Percentiles rank a stretch among this genome's conserved stretches.
phyloP scores from a whole-genome alignment of 2,888 invertebrate genomes.

The Lypha dubia region DNA sequence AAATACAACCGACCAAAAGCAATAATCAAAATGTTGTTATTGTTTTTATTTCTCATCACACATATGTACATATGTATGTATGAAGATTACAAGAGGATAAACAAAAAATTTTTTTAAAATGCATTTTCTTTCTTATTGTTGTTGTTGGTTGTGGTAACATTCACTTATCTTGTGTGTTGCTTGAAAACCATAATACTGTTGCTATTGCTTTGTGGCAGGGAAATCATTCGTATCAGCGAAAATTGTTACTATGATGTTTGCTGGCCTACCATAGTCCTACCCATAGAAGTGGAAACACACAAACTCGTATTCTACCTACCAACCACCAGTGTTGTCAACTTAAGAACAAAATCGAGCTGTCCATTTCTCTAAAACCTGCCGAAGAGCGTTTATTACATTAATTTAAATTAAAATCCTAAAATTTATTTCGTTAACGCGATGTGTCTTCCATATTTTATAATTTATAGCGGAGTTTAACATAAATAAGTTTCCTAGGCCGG shows the following conservation, averaged over 20 bases:
- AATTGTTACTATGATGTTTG: constrained; percentile 38
- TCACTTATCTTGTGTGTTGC: constrained; percentile 48
- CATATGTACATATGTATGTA: no score
- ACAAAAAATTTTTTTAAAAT: constrained; percentile 54
- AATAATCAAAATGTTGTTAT: constrained; percentile 59
- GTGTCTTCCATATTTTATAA: no score
- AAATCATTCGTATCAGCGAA: constrained; percentile 32
- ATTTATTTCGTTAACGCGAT: no score
- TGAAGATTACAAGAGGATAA: constrained; percentile 71
- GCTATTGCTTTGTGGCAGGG: constrained; percentile 13
- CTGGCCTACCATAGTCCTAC: no score
- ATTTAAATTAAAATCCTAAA: no score
- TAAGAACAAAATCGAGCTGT: no score
- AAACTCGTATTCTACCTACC: no score
- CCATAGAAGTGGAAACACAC: not conserved
- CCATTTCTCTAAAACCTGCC: no score
- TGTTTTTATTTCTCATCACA: constrained; percentile 43
- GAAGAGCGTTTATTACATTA: no score
- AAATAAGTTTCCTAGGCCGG: no score
- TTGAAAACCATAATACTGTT: constrained; percentile 61
- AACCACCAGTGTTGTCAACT: no score
- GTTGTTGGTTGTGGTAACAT: constrained; percentile 41
- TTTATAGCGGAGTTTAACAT: no score
- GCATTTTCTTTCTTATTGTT: constrained; percentile 24
- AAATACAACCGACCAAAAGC: constrained; percentile 47